A percentile compares a stretch with the other conserved stretches of the same genome.
Evolutionary conservation across 2,797 vertebrate genomes (phyloP).

Genomic region (Chiloscyllium punctatum): DNA sequence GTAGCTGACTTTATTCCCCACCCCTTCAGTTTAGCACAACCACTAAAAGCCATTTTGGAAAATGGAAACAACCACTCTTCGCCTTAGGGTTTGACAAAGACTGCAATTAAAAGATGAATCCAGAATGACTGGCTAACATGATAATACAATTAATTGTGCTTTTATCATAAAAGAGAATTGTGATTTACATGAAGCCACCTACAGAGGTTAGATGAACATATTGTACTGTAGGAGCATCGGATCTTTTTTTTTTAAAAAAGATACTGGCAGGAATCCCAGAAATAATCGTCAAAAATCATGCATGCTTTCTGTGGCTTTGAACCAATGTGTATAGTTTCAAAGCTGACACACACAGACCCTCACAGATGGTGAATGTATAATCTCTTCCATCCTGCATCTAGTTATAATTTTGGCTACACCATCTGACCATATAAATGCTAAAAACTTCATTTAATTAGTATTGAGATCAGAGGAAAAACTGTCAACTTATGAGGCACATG

Average conservation of each 20-base stretch:
- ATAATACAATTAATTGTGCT: neutral
- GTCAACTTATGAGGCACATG: neutral
- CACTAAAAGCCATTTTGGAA: slow-evolving; percentile 1
- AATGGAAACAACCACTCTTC: neutral
- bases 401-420: neutral
- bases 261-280: neutral
- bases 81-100: too few relatives aligned
- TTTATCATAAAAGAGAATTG: neutral
- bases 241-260: neutral
- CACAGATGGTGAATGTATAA: slow-evolving; percentile 11
- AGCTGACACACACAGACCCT: neutral
- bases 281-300: neutral
- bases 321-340: neutral
- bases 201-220: neutral
- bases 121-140: neutral
- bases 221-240: neutral
- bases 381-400: slow-evolving; percentile 13
- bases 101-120: neutral
- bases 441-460: neutral
- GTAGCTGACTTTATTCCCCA: neutral
- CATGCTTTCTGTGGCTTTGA: slow-evolving; percentile 1
- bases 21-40: neutral
- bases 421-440: neutral
- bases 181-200: neutral
- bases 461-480: neutral